These are phyloP conservation scores for Pantherophis alleghaniensis DNA, from an alignment of 2,797 vertebrate species.

Conservation along the genomic window DNA sequence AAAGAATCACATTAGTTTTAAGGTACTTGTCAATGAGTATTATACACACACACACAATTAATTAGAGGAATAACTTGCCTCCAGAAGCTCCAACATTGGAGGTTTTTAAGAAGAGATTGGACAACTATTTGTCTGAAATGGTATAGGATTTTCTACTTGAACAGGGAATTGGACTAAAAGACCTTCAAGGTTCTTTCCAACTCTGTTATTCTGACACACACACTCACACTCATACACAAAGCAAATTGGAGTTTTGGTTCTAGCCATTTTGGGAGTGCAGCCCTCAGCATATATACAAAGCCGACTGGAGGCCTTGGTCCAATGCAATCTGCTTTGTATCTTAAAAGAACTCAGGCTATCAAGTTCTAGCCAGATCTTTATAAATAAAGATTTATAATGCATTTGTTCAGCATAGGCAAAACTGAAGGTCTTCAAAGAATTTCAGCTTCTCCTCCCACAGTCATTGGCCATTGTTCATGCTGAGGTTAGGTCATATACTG, in stretches of 20 bases:
- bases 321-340: background rate
- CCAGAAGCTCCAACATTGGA: no score
- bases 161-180: no score
- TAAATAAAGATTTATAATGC: background rate
- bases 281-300: background rate
- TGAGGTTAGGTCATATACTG: background rate
- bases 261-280: no score
- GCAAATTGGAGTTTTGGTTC: background rate
- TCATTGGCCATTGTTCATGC: background rate
- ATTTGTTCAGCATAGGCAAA: no score
- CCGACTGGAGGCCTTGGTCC: background rate
- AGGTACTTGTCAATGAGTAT: background rate
- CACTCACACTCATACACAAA: background rate
- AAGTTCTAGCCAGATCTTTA: background rate
- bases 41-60: no score
- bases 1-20: background rate
- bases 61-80: no score
- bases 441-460: background rate
- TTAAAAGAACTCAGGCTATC: background rate
- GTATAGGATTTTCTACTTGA: no score
- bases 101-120: no score
- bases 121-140: no score
- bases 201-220: background rate
- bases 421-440: background rate
- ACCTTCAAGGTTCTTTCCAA: no score